Percentiles rank a stretch among this genome's conserved stretches.
These are phyloP conservation scores for Porites lutea DNA, from an alignment of 64 coral and sea anemone species.

Conservation along the genomic window DNA sequence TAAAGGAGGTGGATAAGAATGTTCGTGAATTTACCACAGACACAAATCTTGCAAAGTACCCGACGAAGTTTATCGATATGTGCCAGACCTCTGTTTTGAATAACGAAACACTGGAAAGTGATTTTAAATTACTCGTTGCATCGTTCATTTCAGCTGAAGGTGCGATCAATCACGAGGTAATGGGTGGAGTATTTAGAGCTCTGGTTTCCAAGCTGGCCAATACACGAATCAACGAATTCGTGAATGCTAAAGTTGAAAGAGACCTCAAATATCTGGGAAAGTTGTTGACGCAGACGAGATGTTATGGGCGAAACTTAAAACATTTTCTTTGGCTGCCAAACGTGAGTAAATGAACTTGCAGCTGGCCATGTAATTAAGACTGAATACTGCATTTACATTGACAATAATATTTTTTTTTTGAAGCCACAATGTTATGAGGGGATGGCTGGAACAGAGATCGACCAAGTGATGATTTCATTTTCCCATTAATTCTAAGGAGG, in stretches of 20 bases:
- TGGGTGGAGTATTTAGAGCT: slow-evolving; percentile 14
- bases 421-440: too few relatives aligned
- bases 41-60: slow-evolving; percentile 15
- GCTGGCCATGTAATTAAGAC: too few relatives aligned
- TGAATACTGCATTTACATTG: too few relatives aligned
- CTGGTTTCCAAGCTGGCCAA: not conserved
- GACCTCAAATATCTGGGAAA: slow-evolving; percentile 38
- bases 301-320: slow-evolving; percentile 22
- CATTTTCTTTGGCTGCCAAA: not conserved
- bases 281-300: slow-evolving; percentile 39
- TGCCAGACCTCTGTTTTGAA: slow-evolving; percentile 34
- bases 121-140: slow-evolving; percentile 36
- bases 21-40: slow-evolving; percentile 16
- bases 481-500: too few relatives aligned
- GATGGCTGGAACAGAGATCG: too few relatives aligned
- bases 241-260: slow-evolving; percentile 41
- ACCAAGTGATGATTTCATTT: too few relatives aligned
- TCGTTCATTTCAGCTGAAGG: not conserved
- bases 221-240: not conserved
- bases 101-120: slow-evolving; percentile 18
- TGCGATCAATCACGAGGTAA: not conserved
- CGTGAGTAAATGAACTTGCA: not conserved
- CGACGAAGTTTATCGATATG: slow-evolving; percentile 40
- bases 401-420: too few relatives aligned
- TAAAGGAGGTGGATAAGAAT: slow-evolving; percentile 11